Evolutionary conservation across 92 coral and sea anemone species (phyloP).

Genomic region (Epizoanthus fatuus): DNA sequence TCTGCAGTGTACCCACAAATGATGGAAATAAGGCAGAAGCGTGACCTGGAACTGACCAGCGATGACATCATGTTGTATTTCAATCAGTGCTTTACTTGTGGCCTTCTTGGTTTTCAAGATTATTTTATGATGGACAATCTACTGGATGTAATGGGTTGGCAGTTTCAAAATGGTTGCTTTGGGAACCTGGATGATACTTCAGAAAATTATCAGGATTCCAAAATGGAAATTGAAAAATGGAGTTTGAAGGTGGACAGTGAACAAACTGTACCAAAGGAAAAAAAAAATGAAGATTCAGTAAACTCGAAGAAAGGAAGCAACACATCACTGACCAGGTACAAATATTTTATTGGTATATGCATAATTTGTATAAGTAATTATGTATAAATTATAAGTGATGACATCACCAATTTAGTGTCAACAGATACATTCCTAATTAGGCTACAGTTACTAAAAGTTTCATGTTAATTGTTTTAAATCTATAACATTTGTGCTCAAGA

Average conservation of each 20-base stretch:
- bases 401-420: no score
- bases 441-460: no score
- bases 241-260: not conserved
- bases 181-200: conserved; percentile 1
- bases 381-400: no score
- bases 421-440: no score
- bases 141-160: conserved; percentile 29
- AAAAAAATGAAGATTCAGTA: not conserved
- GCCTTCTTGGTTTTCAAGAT: conserved; percentile 28
- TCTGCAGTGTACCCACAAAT: conserved; percentile 16
- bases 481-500: no score
- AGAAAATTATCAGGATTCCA: not conserved
- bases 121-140: conserved; percentile 16
- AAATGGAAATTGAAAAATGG: not conserved
- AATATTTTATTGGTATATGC: no score
- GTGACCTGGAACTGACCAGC: not conserved
- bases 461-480: no score
- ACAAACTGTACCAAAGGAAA: not conserved
- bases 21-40: conserved; percentile 10
- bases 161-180: conserved; percentile 28
- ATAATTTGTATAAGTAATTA: no score
- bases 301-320: not conserved
- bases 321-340: not conserved
- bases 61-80: conserved; percentile 6
- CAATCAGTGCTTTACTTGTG: conserved; percentile 31